A percentile compares a stretch with the other conserved stretches of the same genome.
Conservation (phyloP, 1,140 invertebrate genomes). For the Notospermus geniculatus region DNA sequence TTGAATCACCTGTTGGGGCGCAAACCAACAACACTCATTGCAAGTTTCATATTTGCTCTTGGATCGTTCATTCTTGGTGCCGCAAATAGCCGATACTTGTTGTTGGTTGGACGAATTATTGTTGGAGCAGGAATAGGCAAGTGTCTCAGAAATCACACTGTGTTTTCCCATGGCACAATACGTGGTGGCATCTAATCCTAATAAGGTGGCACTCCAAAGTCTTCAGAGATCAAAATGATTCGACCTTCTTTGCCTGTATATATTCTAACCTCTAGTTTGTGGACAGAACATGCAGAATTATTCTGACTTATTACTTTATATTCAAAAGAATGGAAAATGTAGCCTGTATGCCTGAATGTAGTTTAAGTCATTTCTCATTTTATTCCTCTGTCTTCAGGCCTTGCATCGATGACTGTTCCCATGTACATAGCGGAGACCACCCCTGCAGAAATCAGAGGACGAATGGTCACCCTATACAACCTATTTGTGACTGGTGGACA, state of each 20-base stretch:
- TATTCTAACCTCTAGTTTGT: too few relatives aligned
- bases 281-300: too few relatives aligned
- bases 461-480: slow-evolving; percentile 62
- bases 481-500: slow-evolving; percentile 64
- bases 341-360: too few relatives aligned
- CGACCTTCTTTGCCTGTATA: too few relatives aligned
- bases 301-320: too few relatives aligned
- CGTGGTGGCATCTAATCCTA: too few relatives aligned
- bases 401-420: slow-evolving; percentile 66
- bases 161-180: too few relatives aligned
- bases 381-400: slow-evolving; percentile 46
- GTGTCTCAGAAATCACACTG: slow-evolving; percentile 17
- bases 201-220: too few relatives aligned
- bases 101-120: slow-evolving; percentile 40
- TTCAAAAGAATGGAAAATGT: too few relatives aligned
- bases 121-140: slow-evolving; percentile 50
- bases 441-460: slow-evolving; percentile 59
- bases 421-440: slow-evolving; percentile 66
- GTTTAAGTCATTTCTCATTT: too few relatives aligned
- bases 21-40: slow-evolving; percentile 39
- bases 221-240: too few relatives aligned
- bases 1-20: slow-evolving; percentile 35
- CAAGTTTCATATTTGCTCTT: slow-evolving; percentile 41
- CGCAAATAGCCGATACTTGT: slow-evolving; percentile 31
- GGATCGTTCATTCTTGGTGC: slow-evolving; percentile 42